Conservation (phyloP, 1,140 invertebrate species). For the Pogonus chalceus region DNA sequence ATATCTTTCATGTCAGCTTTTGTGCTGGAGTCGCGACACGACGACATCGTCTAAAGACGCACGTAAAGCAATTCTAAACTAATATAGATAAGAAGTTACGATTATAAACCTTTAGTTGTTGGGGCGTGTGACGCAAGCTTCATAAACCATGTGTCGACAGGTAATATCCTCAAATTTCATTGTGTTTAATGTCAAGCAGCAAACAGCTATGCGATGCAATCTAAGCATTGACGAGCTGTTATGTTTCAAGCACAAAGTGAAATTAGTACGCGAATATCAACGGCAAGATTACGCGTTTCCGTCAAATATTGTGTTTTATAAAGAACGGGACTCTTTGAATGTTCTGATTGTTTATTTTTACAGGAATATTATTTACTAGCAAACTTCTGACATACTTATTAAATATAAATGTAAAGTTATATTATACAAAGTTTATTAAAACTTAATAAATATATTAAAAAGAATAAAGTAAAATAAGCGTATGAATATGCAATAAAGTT, state of each 20-base stretch:
- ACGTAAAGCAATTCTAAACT: constrained; percentile 2
- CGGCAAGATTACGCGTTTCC: not conserved
- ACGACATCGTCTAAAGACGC: not conserved
- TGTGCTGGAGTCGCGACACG: not conserved
- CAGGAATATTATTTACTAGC: too few relatives aligned
- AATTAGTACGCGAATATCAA: not conserved
- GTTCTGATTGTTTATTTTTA: too few relatives aligned
- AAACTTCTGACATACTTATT: too few relatives aligned
- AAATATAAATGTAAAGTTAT: too few relatives aligned
- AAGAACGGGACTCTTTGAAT: not conserved
- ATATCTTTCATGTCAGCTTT: not conserved
- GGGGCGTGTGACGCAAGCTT: not conserved
- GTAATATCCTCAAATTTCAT: constrained; percentile 6
- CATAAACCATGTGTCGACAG: constrained; percentile 1
- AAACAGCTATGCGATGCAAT: not conserved
- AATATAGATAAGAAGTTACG: constrained; percentile 6
- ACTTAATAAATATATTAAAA: too few relatives aligned
- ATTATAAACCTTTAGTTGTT: too few relatives aligned
- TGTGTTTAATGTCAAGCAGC: not conserved
- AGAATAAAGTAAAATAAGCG: too few relatives aligned
- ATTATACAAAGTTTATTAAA: too few relatives aligned
- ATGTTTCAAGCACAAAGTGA: not conserved
- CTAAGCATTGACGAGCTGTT: not conserved
- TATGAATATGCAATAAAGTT: too few relatives aligned
- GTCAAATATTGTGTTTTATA: not conserved